phyloP scores from a whole-genome alignment of 2,888 invertebrate genomes.

The Eurytoma californica region DNA sequence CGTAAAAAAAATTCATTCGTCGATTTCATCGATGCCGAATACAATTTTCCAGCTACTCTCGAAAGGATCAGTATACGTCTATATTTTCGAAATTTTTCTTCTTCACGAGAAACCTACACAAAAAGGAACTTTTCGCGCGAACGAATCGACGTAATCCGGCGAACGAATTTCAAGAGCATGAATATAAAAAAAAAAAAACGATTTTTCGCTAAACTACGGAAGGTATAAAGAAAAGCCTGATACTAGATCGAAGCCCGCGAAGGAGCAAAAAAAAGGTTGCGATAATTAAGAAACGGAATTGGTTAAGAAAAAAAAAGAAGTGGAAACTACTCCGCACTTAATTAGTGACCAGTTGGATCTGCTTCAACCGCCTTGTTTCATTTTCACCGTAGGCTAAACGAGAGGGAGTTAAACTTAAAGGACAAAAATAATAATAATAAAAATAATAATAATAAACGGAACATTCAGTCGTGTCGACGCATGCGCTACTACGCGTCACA shows the following conservation, averaged over 20 bases:
- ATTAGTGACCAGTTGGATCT: conserved; percentile 65
- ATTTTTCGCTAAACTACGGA: conserved; percentile 52
- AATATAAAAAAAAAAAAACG: conserved; percentile 46
- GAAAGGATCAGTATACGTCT: conserved; percentile 26
- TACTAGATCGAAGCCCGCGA: conserved; percentile 58
- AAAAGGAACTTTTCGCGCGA: conserved; percentile 57
- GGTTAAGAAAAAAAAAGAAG: conserved; percentile 26
- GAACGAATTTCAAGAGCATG: conserved; percentile 57
- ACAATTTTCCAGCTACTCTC: conserved; percentile 17
- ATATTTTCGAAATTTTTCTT: conserved; percentile 8
- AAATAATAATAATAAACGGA: conserved; percentile 61
- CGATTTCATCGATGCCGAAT: conserved; percentile 58
- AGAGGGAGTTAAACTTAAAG: conserved; percentile 42
- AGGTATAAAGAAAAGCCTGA: conserved; percentile 49
- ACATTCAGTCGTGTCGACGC: conserved; percentile 68
- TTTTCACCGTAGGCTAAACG: conserved; percentile 20
- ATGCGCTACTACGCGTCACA: conserved; percentile 56
- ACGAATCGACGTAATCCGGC: conserved; percentile 55
- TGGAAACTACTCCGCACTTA: conserved; percentile 63
- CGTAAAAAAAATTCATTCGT: conserved; percentile 67
- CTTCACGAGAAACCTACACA: conserved; percentile 1
- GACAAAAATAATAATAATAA: conserved; percentile 42
- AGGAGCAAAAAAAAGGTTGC: conserved; percentile 54
- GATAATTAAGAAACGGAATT: conserved; percentile 58
- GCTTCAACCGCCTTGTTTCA: conserved; percentile 57